Evolutionary conservation across 1,140 invertebrate species (phyloP), one percentile per base, ranked within the genome.

Genomic region (Augochlora pura): DNA sequence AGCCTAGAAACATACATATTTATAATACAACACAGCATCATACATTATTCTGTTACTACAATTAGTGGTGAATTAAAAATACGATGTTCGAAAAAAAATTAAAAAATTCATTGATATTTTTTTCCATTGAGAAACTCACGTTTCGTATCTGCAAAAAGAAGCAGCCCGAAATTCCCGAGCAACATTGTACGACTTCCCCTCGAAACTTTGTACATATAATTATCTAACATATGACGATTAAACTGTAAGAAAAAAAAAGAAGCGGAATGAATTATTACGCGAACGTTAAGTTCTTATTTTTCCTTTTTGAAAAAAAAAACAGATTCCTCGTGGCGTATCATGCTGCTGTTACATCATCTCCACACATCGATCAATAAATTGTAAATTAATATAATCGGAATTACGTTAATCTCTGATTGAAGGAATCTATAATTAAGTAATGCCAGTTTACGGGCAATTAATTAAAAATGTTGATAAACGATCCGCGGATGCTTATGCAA

Each of bases 321-420:
- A 62, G 23, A 62, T 62, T 70, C 42, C 60, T 12, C 10, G 16
- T n/a, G n/a, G 12, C 23, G 32, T 46, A 78, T 72, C 46, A 72
- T 23, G 8, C 23, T n/a, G 7, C 23, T 9, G 23, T 78, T 78
- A 72, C 69, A 65, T 78, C 60, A 78, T 27, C 60, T 8, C 21
- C 14, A 4, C 32, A 10, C 4, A 46, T n/a, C 23, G 60, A 72
- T 72, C 68, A 39, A 72, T 78, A 77, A 52, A 54, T 32, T 46
- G 21, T 70, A 66, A 23, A 71, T 71, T 77, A 64, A 72, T 77
- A 71, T 71, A 16, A 18, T 63, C 27, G 60, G 18, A 71, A 42
- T 46, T 64, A 60, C 16, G 23, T 63, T 71, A 69, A 63, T 63
- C 3, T 6, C 23, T 32, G 23, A 52, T 78, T 72, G 64, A 27